Conservation (phyloP, 2,113 vertebrate species). For the Galeopterus variegatus region DNA sequence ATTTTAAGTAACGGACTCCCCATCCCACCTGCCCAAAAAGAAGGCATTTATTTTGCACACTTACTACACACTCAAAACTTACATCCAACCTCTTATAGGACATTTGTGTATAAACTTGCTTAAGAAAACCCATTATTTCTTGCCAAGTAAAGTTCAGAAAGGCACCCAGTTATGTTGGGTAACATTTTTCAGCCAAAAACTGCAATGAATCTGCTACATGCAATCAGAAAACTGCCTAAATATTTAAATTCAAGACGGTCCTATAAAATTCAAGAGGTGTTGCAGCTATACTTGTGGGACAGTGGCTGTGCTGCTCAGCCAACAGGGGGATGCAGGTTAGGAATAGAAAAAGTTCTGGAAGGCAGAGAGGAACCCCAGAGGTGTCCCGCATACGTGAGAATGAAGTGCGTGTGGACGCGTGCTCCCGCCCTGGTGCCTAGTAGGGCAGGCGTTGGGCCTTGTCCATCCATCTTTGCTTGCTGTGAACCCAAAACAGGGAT, state of each 20-base stretch:
- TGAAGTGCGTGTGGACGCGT: accelerated
- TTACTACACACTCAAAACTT: background rate
- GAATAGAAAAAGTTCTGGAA: accelerated
- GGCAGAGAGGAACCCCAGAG: background rate
- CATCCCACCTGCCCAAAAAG: background rate
- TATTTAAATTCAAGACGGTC: background rate
- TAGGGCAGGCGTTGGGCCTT: accelerated
- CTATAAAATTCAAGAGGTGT: background rate
- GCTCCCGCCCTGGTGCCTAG: accelerated
- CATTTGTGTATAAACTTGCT: no score
- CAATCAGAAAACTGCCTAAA: background rate
- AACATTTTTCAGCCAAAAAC: background rate
- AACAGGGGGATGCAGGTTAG: background rate
- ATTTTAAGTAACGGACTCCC: background rate
- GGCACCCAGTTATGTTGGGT: background rate
- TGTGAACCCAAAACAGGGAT: background rate
- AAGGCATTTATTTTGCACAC: background rate
- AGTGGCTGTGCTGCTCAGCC: background rate
- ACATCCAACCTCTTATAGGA: background rate
- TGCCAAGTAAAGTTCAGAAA: background rate
- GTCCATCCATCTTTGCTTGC: background rate
- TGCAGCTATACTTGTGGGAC: accelerated
- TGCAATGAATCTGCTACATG: background rate
- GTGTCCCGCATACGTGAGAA: accelerated
- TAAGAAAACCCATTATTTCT: background rate